These are phyloP conservation scores for Nematopogon swammerdamellus DNA, from an alignment of 2,888 invertebrate species.

Conservation along the genomic window DNA sequence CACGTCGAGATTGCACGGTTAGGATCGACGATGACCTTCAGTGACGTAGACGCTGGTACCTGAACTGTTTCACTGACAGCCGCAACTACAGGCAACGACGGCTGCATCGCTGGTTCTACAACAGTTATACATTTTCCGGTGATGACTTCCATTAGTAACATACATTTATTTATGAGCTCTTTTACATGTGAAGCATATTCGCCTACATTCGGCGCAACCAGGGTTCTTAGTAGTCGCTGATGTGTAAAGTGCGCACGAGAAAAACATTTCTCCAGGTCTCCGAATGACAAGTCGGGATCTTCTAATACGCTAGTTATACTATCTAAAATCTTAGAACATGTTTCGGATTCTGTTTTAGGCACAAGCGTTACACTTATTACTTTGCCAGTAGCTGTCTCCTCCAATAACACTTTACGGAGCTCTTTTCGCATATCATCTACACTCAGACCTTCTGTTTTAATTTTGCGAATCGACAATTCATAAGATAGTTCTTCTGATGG, in stretches of 20 bases:
- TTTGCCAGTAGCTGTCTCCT: background rate
- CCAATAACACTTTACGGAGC: background rate
- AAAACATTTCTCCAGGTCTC: background rate
- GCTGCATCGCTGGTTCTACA: background rate
- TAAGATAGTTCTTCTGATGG: background rate
- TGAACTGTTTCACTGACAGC: too few relatives aligned
- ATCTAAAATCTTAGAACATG: background rate
- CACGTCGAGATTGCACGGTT: background rate
- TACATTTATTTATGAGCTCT: too few relatives aligned
- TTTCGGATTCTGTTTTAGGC: background rate
- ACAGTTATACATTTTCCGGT: background rate
- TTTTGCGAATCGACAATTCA: background rate
- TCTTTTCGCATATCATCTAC: background rate
- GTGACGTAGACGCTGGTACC: too few relatives aligned
- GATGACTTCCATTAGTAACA: background rate
- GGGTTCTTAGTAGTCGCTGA: background rate
- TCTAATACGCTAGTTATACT: background rate
- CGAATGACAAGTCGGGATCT: background rate
- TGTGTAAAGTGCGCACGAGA: background rate
- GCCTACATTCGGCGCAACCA: too few relatives aligned
- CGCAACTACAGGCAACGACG: background rate
- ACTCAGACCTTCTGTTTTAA: background rate
- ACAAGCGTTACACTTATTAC: background rate
- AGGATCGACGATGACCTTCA: background rate
- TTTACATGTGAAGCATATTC: too few relatives aligned